Conservation (phyloP, 1,140 invertebrate genomes). For the Arion vulgaris region DNA sequence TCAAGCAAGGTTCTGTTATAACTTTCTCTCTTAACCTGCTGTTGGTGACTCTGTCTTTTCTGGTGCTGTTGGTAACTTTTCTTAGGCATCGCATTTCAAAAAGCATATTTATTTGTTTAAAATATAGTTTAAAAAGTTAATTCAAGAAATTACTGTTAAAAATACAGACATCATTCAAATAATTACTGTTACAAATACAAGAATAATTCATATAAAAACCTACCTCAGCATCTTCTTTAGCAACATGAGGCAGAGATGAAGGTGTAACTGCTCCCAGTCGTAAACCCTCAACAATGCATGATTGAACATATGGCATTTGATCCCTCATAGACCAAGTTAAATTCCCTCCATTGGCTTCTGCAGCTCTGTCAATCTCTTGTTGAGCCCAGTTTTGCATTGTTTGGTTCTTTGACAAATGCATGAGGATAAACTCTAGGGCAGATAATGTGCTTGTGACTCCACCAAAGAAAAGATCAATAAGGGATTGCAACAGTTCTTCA, state of each 20-base stretch:
- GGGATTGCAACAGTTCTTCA: conserved; percentile 47
- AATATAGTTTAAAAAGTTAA: too few relatives aligned
- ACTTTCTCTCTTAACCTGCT: too few relatives aligned
- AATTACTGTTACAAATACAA: too few relatives aligned
- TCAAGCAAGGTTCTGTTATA: too few relatives aligned
- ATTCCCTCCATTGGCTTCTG: background rate
- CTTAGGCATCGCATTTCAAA: too few relatives aligned
- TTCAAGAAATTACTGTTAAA: too few relatives aligned
- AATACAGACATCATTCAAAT: too few relatives aligned
- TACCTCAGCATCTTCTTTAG: conserved; percentile 44
- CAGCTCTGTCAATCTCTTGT: conserved; percentile 40
- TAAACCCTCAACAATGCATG: conserved; percentile 42
- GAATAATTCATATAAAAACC: background rate
- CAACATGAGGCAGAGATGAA: conserved; percentile 43
- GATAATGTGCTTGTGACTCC: conserved; percentile 43
- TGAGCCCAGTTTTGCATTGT: conserved; percentile 42
- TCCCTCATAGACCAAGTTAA: conserved; percentile 37
- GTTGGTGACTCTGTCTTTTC: too few relatives aligned
- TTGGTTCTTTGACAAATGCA: conserved; percentile 42
- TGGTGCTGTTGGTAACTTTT: too few relatives aligned
- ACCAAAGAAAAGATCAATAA: conserved; percentile 47
- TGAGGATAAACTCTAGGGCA: conserved; percentile 41
- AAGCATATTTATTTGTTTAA: too few relatives aligned
- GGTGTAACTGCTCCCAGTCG: conserved; percentile 44
- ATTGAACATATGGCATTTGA: conserved; percentile 37